Percentiles rank a stretch among this genome's conserved stretches.
Evolutionary conservation across 2,797 vertebrate species (phyloP).

Genomic region (Octomys mimax): DNA sequence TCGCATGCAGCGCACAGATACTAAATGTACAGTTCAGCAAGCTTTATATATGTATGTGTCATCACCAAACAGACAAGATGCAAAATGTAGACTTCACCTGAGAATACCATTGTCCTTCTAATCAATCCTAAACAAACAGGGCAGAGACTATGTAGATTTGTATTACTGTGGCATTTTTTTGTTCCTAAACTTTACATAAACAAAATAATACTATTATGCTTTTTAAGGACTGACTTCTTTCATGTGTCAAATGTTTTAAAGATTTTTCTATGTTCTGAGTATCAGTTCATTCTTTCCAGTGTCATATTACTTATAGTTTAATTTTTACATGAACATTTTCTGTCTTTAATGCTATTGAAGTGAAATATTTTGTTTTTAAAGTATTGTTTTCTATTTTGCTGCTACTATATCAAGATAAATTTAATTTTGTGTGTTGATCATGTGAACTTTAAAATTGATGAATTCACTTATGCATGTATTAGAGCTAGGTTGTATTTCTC

Average conservation of each 20-base stretch:
- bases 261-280: background rate
- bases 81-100: background rate
- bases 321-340: background rate
- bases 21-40: background rate
- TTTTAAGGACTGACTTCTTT: background rate
- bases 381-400: background rate
- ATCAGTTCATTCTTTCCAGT: background rate
- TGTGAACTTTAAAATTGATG: background rate
- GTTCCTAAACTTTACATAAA: background rate
- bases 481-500: background rate
- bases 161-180: background rate
- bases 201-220: background rate
- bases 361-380: background rate
- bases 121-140: background rate
- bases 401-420: background rate
- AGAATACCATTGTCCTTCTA: background rate
- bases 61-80: background rate
- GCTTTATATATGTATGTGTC: background rate
- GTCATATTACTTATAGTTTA: background rate
- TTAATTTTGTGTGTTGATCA: background rate
- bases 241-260: background rate
- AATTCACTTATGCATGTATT: background rate
- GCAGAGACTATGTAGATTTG: background rate
- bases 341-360: slow-evolving; percentile 14
- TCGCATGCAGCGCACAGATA: background rate